Percentiles rank a stretch among this genome's conserved stretches.
Evolutionary conservation across 2,888 invertebrate species (phyloP).

Genomic region (Chromoteleia sp.): DNA sequence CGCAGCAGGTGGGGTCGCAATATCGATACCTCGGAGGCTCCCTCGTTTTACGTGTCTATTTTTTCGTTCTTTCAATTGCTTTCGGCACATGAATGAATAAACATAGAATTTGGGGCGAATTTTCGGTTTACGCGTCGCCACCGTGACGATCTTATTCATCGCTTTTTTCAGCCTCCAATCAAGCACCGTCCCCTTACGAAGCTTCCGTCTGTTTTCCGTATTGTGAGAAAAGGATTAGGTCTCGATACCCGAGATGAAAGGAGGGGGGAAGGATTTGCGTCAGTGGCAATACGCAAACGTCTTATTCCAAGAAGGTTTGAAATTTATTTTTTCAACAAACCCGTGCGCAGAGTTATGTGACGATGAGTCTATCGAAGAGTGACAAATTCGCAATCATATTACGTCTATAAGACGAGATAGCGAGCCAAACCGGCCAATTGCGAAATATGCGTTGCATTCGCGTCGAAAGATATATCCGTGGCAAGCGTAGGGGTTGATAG

Average conservation of each 20-base stretch:
- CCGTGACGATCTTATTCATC: conserved; percentile 66
- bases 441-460: conserved; percentile 33
- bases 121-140: conserved; percentile 71
- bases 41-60: conserved; percentile 19
- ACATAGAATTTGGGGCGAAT: conserved; percentile 74
- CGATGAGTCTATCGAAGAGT: neutral
- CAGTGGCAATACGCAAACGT: conserved; percentile 35
- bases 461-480: conserved; percentile 52
- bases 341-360: too few species aligned
- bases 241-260: conserved; percentile 44
- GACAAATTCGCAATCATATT: neutral
- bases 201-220: conserved; percentile 72
- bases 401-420: neutral
- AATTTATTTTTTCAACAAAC: neutral
- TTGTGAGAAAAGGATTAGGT: conserved; percentile 83
- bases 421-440: conserved; percentile 19
- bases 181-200: conserved; percentile 46
- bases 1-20: conserved; percentile 80
- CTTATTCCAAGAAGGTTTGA: neutral
- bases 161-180: conserved; percentile 47
- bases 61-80: neutral
- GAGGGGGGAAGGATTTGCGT: conserved; percentile 54
- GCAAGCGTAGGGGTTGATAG: conserved; percentile 82
- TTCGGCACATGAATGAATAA: conserved; percentile 70
- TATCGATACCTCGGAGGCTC: conserved; percentile 76